A percentile compares a stretch with the other conserved stretches of the same genome.
These are phyloP conservation scores for Channallabes apus DNA, from an alignment of 2,797 vertebrate species.

Conservation along the genomic window DNA sequence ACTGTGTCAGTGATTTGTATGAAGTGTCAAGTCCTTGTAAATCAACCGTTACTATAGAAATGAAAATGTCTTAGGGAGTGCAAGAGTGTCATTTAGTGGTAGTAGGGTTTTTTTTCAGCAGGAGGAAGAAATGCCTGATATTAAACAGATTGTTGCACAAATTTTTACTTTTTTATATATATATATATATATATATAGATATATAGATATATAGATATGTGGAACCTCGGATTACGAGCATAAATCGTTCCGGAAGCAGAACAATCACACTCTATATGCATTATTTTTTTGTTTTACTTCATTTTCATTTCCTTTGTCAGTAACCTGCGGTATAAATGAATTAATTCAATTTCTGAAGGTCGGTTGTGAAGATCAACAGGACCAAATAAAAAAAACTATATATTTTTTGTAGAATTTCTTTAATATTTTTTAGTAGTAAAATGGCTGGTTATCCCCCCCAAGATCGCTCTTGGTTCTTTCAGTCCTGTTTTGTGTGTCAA, in stretches of 20 bases:
- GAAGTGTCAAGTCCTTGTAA: background rate
- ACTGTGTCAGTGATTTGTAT: background rate
- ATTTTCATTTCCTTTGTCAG: background rate
- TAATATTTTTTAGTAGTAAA: no score
- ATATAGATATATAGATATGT: no score
- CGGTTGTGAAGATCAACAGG: background rate
- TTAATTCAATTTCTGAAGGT: no score
- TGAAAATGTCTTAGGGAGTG: background rate
- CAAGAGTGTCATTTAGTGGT: background rate
- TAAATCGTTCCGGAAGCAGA: no score
- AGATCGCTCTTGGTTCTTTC: background rate
- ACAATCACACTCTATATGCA: no score
- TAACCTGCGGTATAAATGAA: background rate
- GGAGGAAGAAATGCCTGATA: background rate
- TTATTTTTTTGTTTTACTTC: no score
- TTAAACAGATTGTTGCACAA: no score
- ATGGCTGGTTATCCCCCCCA: background rate
- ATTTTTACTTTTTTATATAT: no score
- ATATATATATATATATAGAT: no score
- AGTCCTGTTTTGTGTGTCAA: background rate
- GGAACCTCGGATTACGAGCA: no score
- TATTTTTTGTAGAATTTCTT: no score
- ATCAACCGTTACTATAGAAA: background rate
- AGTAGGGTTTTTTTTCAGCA: background rate
- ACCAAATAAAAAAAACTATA: background rate